Evolutionary conservation across 2,113 vertebrate species (phyloP).

Genomic region (Rattus rattus): DNA sequence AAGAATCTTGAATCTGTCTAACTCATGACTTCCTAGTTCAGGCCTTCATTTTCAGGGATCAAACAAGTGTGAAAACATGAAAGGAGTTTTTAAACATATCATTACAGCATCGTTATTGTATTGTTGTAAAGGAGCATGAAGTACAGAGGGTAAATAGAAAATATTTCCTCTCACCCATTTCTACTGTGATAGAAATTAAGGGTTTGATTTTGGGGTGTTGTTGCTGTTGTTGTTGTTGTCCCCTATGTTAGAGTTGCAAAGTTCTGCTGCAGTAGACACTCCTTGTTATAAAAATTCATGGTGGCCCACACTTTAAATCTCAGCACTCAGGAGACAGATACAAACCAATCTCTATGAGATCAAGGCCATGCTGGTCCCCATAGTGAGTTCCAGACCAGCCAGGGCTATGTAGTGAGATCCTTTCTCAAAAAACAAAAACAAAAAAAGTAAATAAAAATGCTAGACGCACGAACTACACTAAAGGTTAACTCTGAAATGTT

Average conservation of each 20-base stretch:
- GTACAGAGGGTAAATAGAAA: slow-evolving; percentile 31
- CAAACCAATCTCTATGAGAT: background rate
- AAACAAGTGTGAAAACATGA: slow-evolving; percentile 41
- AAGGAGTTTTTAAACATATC: background rate
- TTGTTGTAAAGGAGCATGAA: slow-evolving; percentile 17
- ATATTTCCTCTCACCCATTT: background rate
- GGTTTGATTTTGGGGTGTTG: background rate
- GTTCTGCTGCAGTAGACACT: slow-evolving; percentile 14
- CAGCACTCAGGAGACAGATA: background rate
- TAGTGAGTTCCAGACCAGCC: background rate
- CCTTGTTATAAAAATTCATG: slow-evolving; percentile 8
- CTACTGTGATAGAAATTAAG: slow-evolving; percentile 44
- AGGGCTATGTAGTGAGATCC: background rate
- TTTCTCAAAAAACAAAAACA: background rate
- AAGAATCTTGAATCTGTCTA: slow-evolving; percentile 44
- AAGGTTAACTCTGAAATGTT: slow-evolving; percentile 27
- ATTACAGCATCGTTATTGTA: background rate
- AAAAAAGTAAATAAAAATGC: background rate
- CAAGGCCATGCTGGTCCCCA: background rate
- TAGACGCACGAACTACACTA: slow-evolving; percentile 14
- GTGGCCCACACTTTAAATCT: background rate
- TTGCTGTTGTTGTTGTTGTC: background rate
- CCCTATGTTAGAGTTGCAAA: background rate
- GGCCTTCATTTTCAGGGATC: slow-evolving; percentile 25
- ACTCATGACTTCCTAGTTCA: background rate